These are phyloP conservation scores for Heliconius melpomene DNA, from an alignment of 1,140 invertebrate genomes.

Conservation along the genomic window DNA sequence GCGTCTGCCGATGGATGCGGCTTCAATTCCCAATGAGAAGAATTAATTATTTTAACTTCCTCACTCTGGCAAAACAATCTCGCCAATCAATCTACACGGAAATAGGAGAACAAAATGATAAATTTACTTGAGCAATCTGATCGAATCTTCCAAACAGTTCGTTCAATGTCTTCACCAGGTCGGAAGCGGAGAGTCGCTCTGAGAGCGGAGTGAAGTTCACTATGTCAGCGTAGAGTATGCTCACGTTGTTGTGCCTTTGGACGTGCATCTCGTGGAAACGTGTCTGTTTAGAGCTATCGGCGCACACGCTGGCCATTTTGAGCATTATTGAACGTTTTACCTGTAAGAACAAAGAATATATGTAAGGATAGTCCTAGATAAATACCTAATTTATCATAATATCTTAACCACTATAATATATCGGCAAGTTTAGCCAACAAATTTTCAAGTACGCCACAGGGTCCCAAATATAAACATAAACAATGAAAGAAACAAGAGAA, in stretches of 20 bases:
- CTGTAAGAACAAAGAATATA: conserved; percentile 78
- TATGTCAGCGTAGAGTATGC: conserved; percentile 98
- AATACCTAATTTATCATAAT: too few species aligned
- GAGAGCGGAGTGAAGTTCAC: conserved; percentile 98
- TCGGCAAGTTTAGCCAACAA: neutral
- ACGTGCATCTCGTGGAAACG: conserved; percentile 98
- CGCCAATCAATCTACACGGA: too few species aligned
- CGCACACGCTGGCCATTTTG: conserved; percentile 94
- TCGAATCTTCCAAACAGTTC: conserved; percentile 98
- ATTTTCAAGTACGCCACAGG: neutral
- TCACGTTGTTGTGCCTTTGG: conserved; percentile 98
- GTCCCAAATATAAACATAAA: neutral
- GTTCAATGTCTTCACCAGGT: conserved; percentile 96
- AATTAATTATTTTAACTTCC: too few species aligned
- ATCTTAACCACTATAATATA: neutral
- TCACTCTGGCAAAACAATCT: too few species aligned
- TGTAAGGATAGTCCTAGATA: too few species aligned
- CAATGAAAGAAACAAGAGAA: neutral
- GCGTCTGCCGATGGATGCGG: too few species aligned
- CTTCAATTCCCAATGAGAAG: too few species aligned
- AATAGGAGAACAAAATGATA: neutral
- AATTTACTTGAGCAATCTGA: conserved; percentile 90
- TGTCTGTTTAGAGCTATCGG: conserved; percentile 86
- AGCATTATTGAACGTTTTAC: conserved; percentile 96
- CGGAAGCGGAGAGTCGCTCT: conserved; percentile 94